Evolutionary conservation across 2,113 vertebrate species (phyloP).

Genomic region (Agapornis roseicollis): DNA sequence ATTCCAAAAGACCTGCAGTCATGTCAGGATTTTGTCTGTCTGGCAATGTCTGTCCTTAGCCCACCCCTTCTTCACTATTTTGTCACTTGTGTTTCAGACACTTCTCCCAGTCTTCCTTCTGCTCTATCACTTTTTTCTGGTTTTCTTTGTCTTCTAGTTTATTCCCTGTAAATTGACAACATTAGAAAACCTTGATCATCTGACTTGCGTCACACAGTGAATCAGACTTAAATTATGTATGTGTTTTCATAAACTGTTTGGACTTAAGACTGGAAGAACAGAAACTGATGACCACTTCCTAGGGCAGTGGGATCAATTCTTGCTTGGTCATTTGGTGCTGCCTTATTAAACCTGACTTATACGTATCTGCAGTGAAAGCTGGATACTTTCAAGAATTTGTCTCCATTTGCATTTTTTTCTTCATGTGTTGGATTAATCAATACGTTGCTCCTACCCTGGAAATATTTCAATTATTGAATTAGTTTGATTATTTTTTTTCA

Average conservation of each 20-base stretch:
- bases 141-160: background rate
- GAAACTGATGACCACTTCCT: background rate
- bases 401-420: background rate
- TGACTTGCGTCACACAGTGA: background rate
- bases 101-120: background rate
- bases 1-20: background rate
- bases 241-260: background rate
- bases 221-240: background rate
- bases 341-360: background rate
- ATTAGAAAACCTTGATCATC: background rate
- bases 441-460: background rate
- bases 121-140: background rate
- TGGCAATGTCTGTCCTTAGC: background rate
- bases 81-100: background rate
- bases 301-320: background rate
- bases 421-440: background rate
- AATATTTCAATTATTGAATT: background rate
- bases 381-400: background rate
- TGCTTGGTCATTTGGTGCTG: background rate
- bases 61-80: background rate
- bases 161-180: accelerated
- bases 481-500: background rate
- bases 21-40: background rate
- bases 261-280: background rate
- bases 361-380: background rate